A percentile compares a stretch with the other conserved stretches of the same genome.
Conservation (phyloP, 2,888 invertebrate genomes). For the Trichogramma evanescens region DNA sequence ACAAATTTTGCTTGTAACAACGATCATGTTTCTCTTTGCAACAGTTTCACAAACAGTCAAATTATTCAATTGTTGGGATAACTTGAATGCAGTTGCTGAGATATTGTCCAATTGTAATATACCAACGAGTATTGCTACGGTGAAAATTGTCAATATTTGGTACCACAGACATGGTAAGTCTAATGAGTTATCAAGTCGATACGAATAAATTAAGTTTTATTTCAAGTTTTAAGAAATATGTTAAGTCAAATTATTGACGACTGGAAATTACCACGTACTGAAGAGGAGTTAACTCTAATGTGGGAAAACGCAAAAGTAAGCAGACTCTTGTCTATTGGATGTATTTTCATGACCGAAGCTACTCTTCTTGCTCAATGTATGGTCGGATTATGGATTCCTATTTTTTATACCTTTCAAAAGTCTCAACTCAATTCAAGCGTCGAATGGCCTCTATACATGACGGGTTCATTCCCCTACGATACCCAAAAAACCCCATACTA, state of each 20-base stretch:
- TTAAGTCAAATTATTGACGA: slow-evolving; percentile 17
- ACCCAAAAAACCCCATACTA: slow-evolving; percentile 26
- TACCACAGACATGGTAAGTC: slow-evolving; percentile 25
- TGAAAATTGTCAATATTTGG: slow-evolving; percentile 28
- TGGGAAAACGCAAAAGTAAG: slow-evolving; percentile 22
- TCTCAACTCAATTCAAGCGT: not conserved
- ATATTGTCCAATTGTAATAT: slow-evolving; percentile 28
- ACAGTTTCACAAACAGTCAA: slow-evolving; percentile 27
- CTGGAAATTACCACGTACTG: slow-evolving; percentile 14
- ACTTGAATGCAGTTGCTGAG: slow-evolving; percentile 27
- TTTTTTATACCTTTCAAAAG: not conserved
- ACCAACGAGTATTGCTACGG: slow-evolving; percentile 25
- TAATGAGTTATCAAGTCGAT: too few relatives aligned
- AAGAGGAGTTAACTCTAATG: slow-evolving; percentile 20
- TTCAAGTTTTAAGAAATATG: slow-evolving; percentile 5
- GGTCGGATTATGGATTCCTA: slow-evolving; percentile 2
- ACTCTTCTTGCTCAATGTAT: slow-evolving; percentile 12
- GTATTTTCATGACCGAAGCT: slow-evolving; percentile 22
- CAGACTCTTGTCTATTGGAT: slow-evolving; percentile 24
- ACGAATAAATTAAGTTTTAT: too few relatives aligned
- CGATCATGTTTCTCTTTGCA: slow-evolving; percentile 8
- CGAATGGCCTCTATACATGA: slow-evolving; percentile 20
- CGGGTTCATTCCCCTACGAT: slow-evolving; percentile 31
- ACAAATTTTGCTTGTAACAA: not conserved
- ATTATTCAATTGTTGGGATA: slow-evolving; percentile 23